Conservation (phyloP, 1,140 invertebrate genomes). For the Andricus grossulariae region DNA sequence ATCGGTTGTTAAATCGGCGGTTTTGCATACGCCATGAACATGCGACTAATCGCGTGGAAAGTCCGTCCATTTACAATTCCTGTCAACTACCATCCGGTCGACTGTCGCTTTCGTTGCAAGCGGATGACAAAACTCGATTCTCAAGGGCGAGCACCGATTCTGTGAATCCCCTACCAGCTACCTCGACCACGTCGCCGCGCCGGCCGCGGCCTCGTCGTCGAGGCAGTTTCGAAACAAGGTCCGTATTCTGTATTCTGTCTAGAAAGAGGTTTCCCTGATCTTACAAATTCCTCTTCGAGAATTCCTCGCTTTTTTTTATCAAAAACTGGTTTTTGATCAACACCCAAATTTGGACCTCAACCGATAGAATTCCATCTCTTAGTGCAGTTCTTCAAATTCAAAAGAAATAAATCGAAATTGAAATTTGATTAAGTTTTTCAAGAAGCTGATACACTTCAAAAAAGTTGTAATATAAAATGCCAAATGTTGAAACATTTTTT, state of each 20-base stretch:
- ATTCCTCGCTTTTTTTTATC: background rate
- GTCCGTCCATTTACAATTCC: conserved; percentile 45
- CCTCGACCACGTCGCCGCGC: no score
- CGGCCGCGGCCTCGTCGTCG: background rate
- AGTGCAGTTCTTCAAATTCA: no score
- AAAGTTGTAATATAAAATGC: no score
- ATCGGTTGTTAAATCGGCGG: background rate
- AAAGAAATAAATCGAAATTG: no score
- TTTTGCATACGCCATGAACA: background rate
- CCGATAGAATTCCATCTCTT: no score
- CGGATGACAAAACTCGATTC: conserved; percentile 48
- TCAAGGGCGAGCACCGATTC: conserved; percentile 41
- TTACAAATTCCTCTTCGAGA: background rate
- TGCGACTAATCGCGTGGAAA: conserved; percentile 42
- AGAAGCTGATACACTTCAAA: no score
- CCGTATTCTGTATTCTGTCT: background rate
- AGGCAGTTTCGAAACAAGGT: conserved; percentile 27
- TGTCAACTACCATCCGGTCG: background rate
- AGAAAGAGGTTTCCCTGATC: background rate
- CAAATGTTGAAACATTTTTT: no score
- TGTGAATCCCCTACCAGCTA: conserved; percentile 33
- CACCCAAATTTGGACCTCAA: no score
- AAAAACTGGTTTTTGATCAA: background rate
- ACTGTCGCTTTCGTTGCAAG: conserved; percentile 20
- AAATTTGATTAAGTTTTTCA: no score